Evolutionary conservation across 2,797 vertebrate species (phyloP).

Genomic region (Chloroceryle amazona): DNA sequence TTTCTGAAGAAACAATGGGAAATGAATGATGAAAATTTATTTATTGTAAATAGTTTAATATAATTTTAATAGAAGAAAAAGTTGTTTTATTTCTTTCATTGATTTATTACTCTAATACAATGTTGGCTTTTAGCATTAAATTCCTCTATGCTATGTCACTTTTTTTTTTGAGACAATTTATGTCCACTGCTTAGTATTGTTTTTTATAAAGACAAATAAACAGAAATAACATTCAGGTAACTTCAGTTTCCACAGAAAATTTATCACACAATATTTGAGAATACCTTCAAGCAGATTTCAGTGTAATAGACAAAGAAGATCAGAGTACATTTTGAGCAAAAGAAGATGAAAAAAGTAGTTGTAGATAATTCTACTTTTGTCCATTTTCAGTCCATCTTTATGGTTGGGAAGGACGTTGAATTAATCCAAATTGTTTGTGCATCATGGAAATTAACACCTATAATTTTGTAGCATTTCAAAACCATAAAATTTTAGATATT

Average conservation of each 20-base stretch:
- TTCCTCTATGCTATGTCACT: background rate
- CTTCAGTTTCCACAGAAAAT: background rate
- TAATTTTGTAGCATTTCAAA: background rate
- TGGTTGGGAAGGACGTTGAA: background rate
- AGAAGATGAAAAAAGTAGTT: background rate
- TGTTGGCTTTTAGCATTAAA: background rate
- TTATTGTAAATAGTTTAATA: background rate
- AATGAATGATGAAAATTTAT: background rate
- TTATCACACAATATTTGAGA: background rate
- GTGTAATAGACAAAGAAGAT: background rate
- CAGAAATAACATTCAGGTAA: background rate
- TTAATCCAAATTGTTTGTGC: background rate
- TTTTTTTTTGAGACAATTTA: background rate
- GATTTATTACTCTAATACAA: background rate
- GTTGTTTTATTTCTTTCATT: background rate
- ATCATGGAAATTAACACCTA: background rate
- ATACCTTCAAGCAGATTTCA: background rate
- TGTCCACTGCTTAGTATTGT: background rate
- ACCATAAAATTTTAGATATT: background rate
- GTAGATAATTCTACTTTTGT: background rate
- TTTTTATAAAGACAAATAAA: background rate
- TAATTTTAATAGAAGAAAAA: background rate
- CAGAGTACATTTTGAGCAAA: background rate
- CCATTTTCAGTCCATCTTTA: background rate
- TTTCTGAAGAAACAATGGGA: background rate